Conservation (phyloP, 2,888 invertebrate genomes). For the Parnassius orleans region DNA sequence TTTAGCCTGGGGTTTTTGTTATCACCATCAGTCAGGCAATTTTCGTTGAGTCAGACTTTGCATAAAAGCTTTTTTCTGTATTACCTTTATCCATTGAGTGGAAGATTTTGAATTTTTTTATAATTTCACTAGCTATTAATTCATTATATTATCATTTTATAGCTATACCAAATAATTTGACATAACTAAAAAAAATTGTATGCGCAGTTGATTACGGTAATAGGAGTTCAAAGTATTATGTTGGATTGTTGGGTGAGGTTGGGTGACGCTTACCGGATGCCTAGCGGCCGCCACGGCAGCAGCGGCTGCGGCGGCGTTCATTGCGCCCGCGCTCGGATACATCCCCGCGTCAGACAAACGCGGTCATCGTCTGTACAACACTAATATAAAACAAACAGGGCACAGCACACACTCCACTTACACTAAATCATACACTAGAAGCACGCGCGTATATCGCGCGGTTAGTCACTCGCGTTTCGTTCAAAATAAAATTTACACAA, state of each 20-base stretch:
- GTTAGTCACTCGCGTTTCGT: slow-evolving; percentile 66
- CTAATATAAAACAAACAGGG: slow-evolving; percentile 49
- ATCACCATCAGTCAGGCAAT: too few relatives aligned
- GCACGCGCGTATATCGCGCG: slow-evolving; percentile 50
- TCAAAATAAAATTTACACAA: slow-evolving; percentile 36
- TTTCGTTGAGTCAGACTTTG: too few relatives aligned
- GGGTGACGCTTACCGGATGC: slow-evolving; percentile 87
- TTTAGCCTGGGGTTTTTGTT: too few relatives aligned
- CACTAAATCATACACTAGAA: slow-evolving; percentile 59
- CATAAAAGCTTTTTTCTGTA: too few relatives aligned
- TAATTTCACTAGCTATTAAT: too few relatives aligned
- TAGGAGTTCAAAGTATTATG: neutral
- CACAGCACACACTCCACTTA: slow-evolving; percentile 73
- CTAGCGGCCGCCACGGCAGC: slow-evolving; percentile 91
- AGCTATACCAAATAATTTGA: too few relatives aligned
- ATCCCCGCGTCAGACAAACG: slow-evolving; percentile 83
- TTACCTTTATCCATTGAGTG: too few relatives aligned
- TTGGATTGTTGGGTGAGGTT: too few relatives aligned
- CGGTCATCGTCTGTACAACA: slow-evolving; percentile 66
- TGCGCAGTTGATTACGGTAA: too few relatives aligned
- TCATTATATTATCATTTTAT: too few relatives aligned
- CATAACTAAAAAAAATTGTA: too few relatives aligned
- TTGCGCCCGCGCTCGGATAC: slow-evolving; percentile 91
- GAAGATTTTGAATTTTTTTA: too few relatives aligned
- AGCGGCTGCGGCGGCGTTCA: slow-evolving; percentile 92